Evolutionary conservation across 2,113 vertebrate species (phyloP).

Genomic region (rabbit (Oryctolagus cuniculus)): mOryCun1.1 NC_091434.1:82252501-82253000

Average conservation of each 20-base stretch:
- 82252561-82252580: not conserved
- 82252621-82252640: constrained; percentile 26
- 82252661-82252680: not conserved
- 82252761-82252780: constrained; percentile 12
- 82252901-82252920: not conserved
- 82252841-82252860: constrained; percentile 22
- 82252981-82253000: not conserved
- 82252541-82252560: not conserved
- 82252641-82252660: constrained; percentile 20
- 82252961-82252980: not conserved
- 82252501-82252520: not conserved
- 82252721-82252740: not conserved
- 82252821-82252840: not conserved
- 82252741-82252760: not conserved
- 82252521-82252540: constrained; percentile 1
- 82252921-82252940: constrained; percentile 13
- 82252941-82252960: constrained; percentile 35
- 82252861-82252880: not conserved
- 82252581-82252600: not conserved
- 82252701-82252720: not conserved
- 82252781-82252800: constrained; percentile 14
- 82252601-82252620: constrained; percentile 2
- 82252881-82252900: not conserved
- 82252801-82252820: not conserved
- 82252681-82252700: not conserved